These are phyloP conservation scores for Balanococcus diminutus DNA, from an alignment of 2,888 invertebrate species.

Conservation along the genomic window DNA sequence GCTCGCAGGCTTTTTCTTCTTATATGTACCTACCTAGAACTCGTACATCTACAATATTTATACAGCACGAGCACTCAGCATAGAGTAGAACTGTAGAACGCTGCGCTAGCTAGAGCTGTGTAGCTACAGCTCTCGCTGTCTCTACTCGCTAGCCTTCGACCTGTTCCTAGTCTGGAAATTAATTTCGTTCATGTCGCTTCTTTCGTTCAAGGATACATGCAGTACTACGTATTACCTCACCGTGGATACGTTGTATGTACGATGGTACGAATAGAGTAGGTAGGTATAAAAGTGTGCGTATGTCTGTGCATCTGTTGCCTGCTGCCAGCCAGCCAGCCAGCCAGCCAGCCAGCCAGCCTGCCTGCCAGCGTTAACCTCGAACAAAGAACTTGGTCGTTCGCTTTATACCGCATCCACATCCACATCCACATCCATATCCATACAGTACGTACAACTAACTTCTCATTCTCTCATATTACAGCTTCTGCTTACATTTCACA, in stretches of 20 bases:
- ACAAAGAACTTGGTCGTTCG: constrained; percentile 44
- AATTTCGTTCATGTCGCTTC: constrained; percentile 45
- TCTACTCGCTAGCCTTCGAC: constrained; percentile 45
- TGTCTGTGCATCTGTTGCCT: background rate
- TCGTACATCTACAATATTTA: too few relatives aligned
- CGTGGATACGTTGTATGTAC: too few relatives aligned
- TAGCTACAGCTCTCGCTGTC: background rate
- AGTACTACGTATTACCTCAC: background rate
- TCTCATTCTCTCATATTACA: background rate
- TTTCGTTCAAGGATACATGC: constrained; percentile 49
- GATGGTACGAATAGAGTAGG: too few relatives aligned
- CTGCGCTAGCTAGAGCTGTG: background rate
- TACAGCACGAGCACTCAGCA: background rate
- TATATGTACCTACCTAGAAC: background rate
- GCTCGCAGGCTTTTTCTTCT: background rate
- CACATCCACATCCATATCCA: background rate
- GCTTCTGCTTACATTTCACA: too few relatives aligned
- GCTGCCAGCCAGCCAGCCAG: background rate
- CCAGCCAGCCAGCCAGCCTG: background rate
- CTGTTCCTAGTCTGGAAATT: constrained; percentile 44
- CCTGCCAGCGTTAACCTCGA: constrained; percentile 7
- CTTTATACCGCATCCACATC: background rate
- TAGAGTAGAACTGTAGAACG: background rate
- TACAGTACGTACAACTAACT: background rate
- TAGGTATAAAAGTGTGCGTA: background rate